phyloP scores from a whole-genome alignment of 2,113 vertebrate species.

The Nibea albiflora region DNA sequence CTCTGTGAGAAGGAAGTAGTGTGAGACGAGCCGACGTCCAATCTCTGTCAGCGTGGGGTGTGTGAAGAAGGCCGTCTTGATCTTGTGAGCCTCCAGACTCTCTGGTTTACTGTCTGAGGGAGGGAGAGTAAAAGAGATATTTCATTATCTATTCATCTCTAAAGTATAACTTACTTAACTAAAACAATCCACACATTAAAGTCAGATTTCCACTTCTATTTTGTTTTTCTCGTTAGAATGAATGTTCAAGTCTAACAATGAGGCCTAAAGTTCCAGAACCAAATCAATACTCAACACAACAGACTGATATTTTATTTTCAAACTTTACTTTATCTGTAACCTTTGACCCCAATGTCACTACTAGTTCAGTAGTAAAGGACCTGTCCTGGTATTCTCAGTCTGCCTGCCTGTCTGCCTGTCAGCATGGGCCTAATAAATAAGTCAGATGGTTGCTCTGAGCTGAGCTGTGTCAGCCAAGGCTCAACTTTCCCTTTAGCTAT shows the following conservation, averaged over 20 bases:
- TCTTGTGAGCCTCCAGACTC: conserved; percentile 95
- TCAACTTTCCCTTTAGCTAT: conserved; percentile 24
- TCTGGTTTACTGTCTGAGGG: conserved; percentile 93
- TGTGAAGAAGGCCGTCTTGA: conserved; percentile 96
- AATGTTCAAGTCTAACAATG: too few relatives aligned
- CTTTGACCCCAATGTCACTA: conserved; percentile 1
- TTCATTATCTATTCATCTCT: not conserved
- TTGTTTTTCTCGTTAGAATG: not conserved
- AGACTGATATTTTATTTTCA: not conserved
- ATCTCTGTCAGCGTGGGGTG: conserved; percentile 95
- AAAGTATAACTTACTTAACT: not conserved
- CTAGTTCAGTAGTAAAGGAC: not conserved
- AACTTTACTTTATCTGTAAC: conserved; percentile 2
- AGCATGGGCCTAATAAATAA: conserved; percentile 25
- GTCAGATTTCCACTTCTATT: not conserved
- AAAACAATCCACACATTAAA: not conserved
- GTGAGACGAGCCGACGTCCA: conserved; percentile 93
- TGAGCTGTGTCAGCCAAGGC: conserved; percentile 3
- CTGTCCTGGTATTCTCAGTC: not conserved
- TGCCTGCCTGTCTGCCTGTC: conserved; percentile 8
- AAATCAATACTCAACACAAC: not conserved
- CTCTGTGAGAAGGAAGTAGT: conserved; percentile 95
- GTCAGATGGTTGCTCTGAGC: not conserved
- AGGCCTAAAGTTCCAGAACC: not conserved
- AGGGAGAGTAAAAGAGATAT: not conserved